Evolutionary conservation across 2,113 vertebrate species (phyloP).

Genomic region (Lamprologus callipterus): DNA sequence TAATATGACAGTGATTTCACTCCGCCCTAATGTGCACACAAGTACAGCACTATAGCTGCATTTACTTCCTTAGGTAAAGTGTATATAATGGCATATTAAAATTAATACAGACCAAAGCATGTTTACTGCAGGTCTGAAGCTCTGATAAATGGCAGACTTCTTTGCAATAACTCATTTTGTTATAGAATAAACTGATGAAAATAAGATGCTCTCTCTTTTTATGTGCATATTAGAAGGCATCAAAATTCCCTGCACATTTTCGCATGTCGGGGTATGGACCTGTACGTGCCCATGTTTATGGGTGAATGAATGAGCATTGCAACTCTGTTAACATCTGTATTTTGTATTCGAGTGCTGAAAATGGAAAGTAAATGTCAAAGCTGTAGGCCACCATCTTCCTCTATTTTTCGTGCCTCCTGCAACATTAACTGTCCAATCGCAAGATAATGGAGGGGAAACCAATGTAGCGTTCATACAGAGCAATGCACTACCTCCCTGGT

Average conservation of each 20-base stretch:
- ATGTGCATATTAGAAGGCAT: constrained; percentile 17
- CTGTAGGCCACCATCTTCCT: constrained; percentile 7
- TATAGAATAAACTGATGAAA: background rate
- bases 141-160: constrained; percentile 26
- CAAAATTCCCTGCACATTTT: background rate
- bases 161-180: constrained; percentile 23
- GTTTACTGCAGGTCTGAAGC: constrained; percentile 45
- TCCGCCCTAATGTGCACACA: background rate
- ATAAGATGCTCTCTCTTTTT: background rate
- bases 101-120: background rate
- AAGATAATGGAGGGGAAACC: constrained; percentile 54
- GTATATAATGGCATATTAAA: background rate
- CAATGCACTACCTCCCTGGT: background rate
- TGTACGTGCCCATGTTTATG: background rate
- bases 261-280: background rate
- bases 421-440: constrained; percentile 53
- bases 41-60: background rate
- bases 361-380: constrained; percentile 16
- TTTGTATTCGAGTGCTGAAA: background rate
- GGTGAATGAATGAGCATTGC: background rate
- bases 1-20: background rate
- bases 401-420: constrained; percentile 20
- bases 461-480: constrained; percentile 23
- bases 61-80: background rate
- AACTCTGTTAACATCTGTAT: background rate